Conservation (phyloP, 2,888 invertebrate genomes). For the Chloroclysta siterata region DNA sequence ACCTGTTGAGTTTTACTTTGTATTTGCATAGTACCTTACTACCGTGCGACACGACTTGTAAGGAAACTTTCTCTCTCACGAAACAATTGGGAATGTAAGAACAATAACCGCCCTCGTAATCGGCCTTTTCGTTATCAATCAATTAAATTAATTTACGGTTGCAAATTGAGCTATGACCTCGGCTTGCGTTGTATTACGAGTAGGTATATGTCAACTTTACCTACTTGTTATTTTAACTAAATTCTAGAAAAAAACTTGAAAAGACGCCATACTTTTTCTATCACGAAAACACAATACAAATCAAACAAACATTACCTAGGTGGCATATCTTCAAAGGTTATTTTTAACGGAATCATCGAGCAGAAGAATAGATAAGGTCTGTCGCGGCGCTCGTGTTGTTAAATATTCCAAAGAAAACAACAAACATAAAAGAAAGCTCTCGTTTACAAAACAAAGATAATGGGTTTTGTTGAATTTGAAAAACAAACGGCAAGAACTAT, state of each 20-base stretch:
- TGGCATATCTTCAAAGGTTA: constrained; percentile 38
- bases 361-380: constrained; percentile 44
- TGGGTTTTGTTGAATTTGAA: constrained; percentile 16
- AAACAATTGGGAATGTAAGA: constrained; percentile 7
- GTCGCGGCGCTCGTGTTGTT: constrained; percentile 32
- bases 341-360: constrained; percentile 37
- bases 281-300: constrained; percentile 22
- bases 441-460: constrained; percentile 15
- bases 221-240: too few species aligned
- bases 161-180: not conserved
- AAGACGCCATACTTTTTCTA: not conserved
- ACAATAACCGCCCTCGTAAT: constrained; percentile 1
- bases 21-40: constrained; percentile 16
- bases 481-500: constrained; percentile 5
- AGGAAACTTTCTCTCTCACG: constrained; percentile 43
- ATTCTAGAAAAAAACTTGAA: too few species aligned
- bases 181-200: not conserved
- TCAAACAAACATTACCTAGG: constrained; percentile 35
- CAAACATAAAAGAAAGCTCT: constrained; percentile 32
- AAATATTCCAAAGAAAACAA: constrained; percentile 36
- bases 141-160: not conserved
- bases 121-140: not conserved
- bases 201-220: too few species aligned
- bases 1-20: constrained; percentile 63
- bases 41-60: constrained; percentile 45